phyloP scores from a whole-genome alignment of 2,888 invertebrate species.

The Euzetes globulus region DNA sequence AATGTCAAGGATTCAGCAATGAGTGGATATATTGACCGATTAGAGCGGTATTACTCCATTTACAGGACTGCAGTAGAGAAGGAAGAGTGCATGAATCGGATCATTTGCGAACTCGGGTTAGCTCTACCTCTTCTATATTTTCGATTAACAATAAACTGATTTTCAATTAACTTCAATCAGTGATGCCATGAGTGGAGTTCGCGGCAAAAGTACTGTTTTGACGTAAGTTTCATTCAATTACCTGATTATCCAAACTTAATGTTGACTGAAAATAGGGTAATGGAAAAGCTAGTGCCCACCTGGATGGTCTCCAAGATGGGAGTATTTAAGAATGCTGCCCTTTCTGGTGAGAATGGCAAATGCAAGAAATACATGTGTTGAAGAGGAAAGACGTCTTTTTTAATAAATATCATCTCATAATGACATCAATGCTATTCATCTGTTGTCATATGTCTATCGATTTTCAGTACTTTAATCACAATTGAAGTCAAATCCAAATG shows the following conservation, averaged over 20 bases:
- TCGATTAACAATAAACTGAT: neutral
- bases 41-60: conserved; percentile 42
- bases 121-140: neutral
- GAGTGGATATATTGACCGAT: conserved; percentile 40
- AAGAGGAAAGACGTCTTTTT: neutral
- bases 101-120: conserved; percentile 42
- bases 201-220: conserved; percentile 42
- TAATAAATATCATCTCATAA: conserved; percentile 9
- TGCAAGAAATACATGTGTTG: conserved; percentile 43
- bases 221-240: conserved; percentile 39
- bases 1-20: conserved; percentile 36
- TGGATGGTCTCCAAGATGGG: conserved; percentile 43
- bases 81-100: conserved; percentile 43
- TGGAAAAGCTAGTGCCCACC: conserved; percentile 42
- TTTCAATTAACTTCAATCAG: neutral
- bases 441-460: neutral
- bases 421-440: neutral
- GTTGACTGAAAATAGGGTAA: conserved; percentile 37
- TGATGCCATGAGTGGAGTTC: conserved; percentile 41
- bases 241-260: neutral
- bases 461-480: neutral
- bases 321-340: conserved; percentile 42
- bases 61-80: conserved; percentile 42
- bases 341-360: conserved; percentile 41
- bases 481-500: neutral